A percentile compares a stretch with the other conserved stretches of the same genome.
These are phyloP conservation scores for Mustelus asterias DNA, from an alignment of 2,113 vertebrate species.

Conservation along the genomic window DNA sequence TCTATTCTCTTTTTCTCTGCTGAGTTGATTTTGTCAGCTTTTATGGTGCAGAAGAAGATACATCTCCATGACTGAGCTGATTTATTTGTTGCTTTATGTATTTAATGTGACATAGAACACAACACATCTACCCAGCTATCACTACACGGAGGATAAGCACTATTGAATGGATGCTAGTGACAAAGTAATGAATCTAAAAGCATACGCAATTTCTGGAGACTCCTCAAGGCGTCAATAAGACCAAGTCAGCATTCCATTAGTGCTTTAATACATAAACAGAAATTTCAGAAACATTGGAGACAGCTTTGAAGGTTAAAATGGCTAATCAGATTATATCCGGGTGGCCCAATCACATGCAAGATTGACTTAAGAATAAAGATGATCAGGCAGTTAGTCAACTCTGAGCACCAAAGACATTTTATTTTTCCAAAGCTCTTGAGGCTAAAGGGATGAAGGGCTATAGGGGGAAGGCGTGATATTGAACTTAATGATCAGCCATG, in stretches of 20 bases:
- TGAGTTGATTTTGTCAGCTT: neutral
- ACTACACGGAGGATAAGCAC: neutral
- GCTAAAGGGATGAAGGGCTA: too few relatives aligned
- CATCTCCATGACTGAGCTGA: neutral
- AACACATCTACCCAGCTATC: neutral
- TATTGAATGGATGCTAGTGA: neutral
- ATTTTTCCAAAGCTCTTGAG: too few relatives aligned
- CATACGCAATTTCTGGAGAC: neutral
- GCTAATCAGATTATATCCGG: neutral
- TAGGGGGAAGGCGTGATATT: too few relatives aligned
- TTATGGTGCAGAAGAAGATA: neutral
- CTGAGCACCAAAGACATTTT: too few relatives aligned
- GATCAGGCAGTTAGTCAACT: neutral
- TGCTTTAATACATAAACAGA: conserved; percentile 2
- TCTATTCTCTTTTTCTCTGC: neutral
- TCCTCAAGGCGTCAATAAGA: neutral
- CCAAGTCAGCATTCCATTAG: neutral
- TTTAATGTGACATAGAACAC: neutral
- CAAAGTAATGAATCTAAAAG: neutral
- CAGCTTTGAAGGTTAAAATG: neutral
- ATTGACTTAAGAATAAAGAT: neutral
- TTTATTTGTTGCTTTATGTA: neutral
- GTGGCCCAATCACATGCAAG: too few relatives aligned
- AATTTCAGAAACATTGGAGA: neutral
- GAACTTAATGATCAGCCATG: too few relatives aligned